Evolutionary conservation across 2,113 vertebrate species (phyloP), one percentile per base, ranked within the genome.

Genomic region (Gavialis gangeticus): DNA sequence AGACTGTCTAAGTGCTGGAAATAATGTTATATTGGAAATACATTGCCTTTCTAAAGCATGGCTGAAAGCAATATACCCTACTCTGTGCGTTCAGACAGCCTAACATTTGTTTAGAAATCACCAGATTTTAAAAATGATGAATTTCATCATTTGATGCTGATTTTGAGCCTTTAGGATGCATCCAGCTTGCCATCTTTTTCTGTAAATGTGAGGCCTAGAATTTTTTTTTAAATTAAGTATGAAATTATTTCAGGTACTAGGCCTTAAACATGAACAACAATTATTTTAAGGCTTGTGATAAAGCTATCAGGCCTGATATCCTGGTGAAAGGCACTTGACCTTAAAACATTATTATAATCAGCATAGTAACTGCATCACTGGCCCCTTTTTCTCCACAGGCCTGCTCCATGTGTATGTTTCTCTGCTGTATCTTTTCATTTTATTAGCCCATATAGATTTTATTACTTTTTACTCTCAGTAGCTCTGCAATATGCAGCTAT

Each of bases 61-160:
- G 2, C 1, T 25, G 58, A 34, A 30, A 11, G 25, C 24, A 46
- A 4, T 4, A 69, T 56, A 19, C 6, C 4, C 28, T 25, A 62
- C 19, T 8, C n/a, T 77, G 22, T 88, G n/a, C 6, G 0, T 0
- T 80, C n/a, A 66, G 6, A 92, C 18, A 80, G 18, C 63, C 88
- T 54, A 87, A 1, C 30, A n/a, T 66, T 24, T 59, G 92, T 76
- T 25, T 75, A 54, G 3, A 56, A 24, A 57, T 71, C 3, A 25
- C 28, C n/a, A 75, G 10, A 4, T 56, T 62, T 5, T 21, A 55
- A n/a, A 17, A 62, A 0, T 1, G 0, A 1, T 10, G 1, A 2
- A 2, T 56, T 80, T n/a, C n/a, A n/a, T 95, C 1, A 21, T 85
- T 75, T 93, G 3, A 3, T 75, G 85, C 27, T 67, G 12, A 30